Percentiles rank a stretch among this genome's conserved stretches.
Evolutionary conservation across 2,888 invertebrate genomes (phyloP).

Genomic region (Pachydiplax longipennis): DNA sequence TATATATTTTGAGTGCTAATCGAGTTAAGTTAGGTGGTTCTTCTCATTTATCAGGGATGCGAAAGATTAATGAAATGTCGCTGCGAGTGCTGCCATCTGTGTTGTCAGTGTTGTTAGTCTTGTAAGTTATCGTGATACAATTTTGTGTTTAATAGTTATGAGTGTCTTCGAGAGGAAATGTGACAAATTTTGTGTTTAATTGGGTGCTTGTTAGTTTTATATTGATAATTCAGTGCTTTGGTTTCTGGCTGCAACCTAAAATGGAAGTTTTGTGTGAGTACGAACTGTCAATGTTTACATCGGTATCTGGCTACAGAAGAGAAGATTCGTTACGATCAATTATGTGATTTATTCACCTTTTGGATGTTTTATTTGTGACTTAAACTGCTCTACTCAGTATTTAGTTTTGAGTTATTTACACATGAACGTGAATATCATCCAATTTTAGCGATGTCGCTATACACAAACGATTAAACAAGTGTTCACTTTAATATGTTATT

Average conservation of each 20-base stretch:
- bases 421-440: not conserved
- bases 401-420: not conserved
- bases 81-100: conserved; percentile 76
- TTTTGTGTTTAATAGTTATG: conserved; percentile 38
- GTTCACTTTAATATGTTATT: not conserved
- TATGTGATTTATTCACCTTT: not conserved
- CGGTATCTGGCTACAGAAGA: conserved; percentile 21
- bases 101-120: conserved; percentile 80
- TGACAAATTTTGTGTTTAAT: conserved; percentile 17
- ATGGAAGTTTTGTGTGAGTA: conserved; percentile 30
- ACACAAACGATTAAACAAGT: conserved; percentile 24
- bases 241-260: not conserved
- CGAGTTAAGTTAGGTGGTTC: conserved; percentile 45
- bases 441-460: not conserved
- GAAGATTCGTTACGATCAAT: conserved; percentile 9
- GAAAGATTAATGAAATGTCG: conserved; percentile 56
- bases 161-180: not conserved
- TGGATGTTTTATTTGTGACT: not conserved
- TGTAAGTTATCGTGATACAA: conserved; percentile 64
- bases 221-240: not conserved
- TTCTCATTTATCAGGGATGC: conserved; percentile 48
- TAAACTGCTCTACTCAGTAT: not conserved
- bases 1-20: conserved; percentile 20
- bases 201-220: not conserved
- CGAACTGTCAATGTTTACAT: conserved; percentile 46